Conservation (phyloP, 2,797 vertebrate species). For the Enteromius trimaculatus region DNA sequence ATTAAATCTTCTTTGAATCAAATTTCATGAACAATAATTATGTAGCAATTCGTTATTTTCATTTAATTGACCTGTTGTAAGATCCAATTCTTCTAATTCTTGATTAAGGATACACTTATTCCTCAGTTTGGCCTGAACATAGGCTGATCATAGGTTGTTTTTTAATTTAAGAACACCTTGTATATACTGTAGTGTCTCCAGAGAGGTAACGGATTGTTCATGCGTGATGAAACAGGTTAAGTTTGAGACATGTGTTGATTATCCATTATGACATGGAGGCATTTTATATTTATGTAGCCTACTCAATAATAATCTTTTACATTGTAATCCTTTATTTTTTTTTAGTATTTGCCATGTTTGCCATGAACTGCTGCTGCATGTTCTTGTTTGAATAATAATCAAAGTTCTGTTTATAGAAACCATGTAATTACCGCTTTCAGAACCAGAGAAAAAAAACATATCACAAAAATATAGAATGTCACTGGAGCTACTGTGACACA, state of each 20-base stretch:
- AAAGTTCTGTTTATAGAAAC: not conserved
- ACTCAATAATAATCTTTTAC: too few species aligned
- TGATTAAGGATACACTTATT: slow-evolving; percentile 9
- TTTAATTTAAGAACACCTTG: not conserved
- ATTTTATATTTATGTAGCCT: too few species aligned
- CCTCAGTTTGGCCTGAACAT: slow-evolving; percentile 8
- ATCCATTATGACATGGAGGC: too few species aligned
- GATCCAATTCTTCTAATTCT: not conserved
- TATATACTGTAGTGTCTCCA: too few species aligned
- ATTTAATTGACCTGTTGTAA: not conserved
- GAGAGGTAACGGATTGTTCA: too few species aligned
- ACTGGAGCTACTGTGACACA: not conserved
- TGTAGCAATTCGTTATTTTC: not conserved
- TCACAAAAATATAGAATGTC: not conserved
- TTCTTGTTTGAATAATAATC: too few species aligned
- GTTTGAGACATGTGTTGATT: too few species aligned
- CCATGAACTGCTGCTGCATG: too few species aligned
- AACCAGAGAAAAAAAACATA: not conserved
- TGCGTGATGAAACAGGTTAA: too few species aligned
- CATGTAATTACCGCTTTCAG: not conserved
- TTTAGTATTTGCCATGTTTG: too few species aligned
- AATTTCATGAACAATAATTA: not conserved
- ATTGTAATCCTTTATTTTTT: too few species aligned
- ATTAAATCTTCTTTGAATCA: not conserved
- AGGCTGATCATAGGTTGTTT: not conserved